Percentiles rank a stretch among this genome's conserved stretches.
Evolutionary conservation across 1,140 invertebrate genomes (phyloP).

Genomic region (Drosophila sulfurigaster): DNA sequence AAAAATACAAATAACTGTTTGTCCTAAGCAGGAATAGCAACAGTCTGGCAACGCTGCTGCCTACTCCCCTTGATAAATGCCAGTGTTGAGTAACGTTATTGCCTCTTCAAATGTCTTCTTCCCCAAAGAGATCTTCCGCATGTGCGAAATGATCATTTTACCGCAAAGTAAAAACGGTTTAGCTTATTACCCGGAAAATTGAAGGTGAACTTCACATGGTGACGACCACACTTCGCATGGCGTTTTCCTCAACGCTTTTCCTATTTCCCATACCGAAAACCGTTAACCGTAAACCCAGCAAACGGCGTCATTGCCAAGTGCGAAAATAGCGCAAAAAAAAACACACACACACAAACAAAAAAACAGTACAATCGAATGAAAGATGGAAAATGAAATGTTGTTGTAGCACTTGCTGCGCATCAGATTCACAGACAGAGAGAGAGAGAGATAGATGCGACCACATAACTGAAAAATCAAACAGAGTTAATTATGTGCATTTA

Average conservation of each 20-base stretch:
- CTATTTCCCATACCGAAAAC: slow-evolving; percentile 49
- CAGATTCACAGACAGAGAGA: neutral
- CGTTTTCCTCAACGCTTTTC: slow-evolving; percentile 49
- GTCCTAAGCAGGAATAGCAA: neutral
- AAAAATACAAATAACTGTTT: neutral
- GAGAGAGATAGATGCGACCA: slow-evolving; percentile 10
- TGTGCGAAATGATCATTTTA: slow-evolving; percentile 33
- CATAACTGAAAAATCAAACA: slow-evolving; percentile 45
- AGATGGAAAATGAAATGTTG: slow-evolving; percentile 17
- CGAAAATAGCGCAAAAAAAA: slow-evolving; percentile 25
- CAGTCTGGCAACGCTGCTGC: slow-evolving; percentile 4
- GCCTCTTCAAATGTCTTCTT: neutral
- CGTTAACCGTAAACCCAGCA: slow-evolving; percentile 32
- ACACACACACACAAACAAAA: slow-evolving; percentile 10
- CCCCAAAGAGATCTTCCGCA: slow-evolving; percentile 11
- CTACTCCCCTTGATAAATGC: neutral
- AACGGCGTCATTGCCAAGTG: slow-evolving; percentile 42
- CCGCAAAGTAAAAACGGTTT: slow-evolving; percentile 50
- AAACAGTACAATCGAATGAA: slow-evolving; percentile 36
- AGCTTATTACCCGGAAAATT: slow-evolving; percentile 70
- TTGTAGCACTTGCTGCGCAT: neutral
- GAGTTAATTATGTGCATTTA: slow-evolving; percentile 76
- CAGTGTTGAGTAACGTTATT: slow-evolving; percentile 8
- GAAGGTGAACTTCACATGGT: slow-evolving; percentile 58
- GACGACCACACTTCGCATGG: slow-evolving; percentile 34